Conservation (phyloP, 1,140 invertebrate genomes). For the Camponotus pennsylvanicus region DNA sequence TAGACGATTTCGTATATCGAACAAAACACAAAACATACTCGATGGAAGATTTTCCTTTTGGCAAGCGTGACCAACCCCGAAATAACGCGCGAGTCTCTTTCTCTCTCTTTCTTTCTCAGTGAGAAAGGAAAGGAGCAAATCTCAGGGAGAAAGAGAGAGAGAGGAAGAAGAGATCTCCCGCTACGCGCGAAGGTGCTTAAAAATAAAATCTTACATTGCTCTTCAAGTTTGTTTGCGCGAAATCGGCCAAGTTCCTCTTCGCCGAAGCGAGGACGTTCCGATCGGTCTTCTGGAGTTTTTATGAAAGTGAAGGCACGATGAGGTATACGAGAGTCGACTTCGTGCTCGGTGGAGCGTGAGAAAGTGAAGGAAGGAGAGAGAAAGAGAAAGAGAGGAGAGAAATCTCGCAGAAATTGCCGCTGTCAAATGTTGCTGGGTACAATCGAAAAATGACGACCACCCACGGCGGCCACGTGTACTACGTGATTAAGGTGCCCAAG, state of each 20-base stretch:
- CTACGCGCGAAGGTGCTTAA: constrained; percentile 67
- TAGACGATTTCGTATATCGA: constrained; percentile 31
- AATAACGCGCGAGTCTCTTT: constrained; percentile 55
- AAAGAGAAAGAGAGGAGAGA: background rate
- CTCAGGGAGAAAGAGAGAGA: constrained; percentile 12
- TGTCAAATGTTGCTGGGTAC: constrained; percentile 61
- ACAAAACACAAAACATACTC: constrained; percentile 48
- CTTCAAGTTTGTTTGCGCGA: constrained; percentile 58
- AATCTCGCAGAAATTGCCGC: constrained; percentile 1
- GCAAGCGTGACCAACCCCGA: constrained; percentile 37
- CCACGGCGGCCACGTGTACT: constrained; percentile 89
- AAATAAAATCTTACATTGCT: constrained; percentile 74
- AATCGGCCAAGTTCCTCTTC: constrained; percentile 58
- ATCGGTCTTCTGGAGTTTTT: constrained; percentile 32
- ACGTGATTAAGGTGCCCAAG: constrained; percentile 89
- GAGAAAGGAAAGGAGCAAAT: constrained; percentile 47
- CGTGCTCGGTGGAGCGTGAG: constrained; percentile 28
- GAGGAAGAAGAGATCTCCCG: constrained; percentile 61
- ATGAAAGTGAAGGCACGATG: constrained; percentile 40
- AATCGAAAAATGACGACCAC: constrained; percentile 86
- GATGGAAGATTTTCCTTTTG: constrained; percentile 42
- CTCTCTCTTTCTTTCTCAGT: constrained; percentile 11
- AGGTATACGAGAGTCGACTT: constrained; percentile 15
- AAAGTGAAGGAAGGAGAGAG: background rate
- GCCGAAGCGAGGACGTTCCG: constrained; percentile 23